Evolutionary conservation across 2,113 vertebrate genomes (phyloP).

Genomic region (Alethe diademata): DNA sequence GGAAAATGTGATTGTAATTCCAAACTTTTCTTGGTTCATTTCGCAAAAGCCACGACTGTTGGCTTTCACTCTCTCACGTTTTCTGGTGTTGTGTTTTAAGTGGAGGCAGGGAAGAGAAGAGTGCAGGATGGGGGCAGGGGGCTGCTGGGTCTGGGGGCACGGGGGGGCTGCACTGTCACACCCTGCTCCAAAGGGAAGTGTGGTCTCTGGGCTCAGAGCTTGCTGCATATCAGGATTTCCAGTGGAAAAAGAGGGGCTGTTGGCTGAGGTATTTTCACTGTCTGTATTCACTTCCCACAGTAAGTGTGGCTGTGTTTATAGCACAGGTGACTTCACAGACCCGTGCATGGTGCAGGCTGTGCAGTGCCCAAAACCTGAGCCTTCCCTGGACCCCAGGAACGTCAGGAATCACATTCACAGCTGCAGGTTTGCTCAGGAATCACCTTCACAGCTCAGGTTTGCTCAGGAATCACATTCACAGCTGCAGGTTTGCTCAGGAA

Average conservation of each 20-base stretch:
- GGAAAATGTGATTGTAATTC: neutral
- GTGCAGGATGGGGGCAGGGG: neutral
- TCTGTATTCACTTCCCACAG: neutral
- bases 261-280: neutral
- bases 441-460: neutral
- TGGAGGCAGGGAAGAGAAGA: neutral
- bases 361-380: neutral
- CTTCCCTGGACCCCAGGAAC: neutral
- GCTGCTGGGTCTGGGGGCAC: neutral
- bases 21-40: neutral
- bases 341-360: neutral
- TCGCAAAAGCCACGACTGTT: neutral
- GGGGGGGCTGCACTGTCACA: neutral
- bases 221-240: neutral
- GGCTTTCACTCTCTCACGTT: neutral
- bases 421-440: neutral
- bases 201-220: neutral
- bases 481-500: neutral
- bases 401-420: neutral
- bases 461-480: too few relatives aligned
- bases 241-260: accelerated
- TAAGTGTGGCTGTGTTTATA: neutral
- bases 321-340: neutral
- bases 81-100: neutral
- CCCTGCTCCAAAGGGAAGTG: neutral